phyloP scores from a whole-genome alignment of 2,888 invertebrate species.

The Cephus spinipes region DNA sequence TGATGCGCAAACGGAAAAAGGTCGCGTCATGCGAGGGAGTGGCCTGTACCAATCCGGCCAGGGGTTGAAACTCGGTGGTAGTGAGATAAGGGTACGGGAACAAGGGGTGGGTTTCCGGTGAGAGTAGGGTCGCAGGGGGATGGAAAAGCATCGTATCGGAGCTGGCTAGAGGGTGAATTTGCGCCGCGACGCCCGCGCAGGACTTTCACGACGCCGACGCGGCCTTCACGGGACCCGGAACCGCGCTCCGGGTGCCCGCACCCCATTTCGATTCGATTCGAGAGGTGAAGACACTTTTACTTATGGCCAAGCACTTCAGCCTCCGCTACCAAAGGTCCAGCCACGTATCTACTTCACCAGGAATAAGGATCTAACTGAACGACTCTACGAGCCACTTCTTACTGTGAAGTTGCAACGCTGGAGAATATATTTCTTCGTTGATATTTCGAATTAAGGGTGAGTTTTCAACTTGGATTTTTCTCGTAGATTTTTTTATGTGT shows the following conservation, averaged over 20 bases:
- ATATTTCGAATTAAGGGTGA: too few species aligned
- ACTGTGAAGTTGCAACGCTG: too few species aligned
- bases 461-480: too few species aligned
- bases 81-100: neutral
- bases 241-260: conserved; percentile 39
- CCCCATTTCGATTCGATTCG: conserved; percentile 51
- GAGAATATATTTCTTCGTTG: too few species aligned
- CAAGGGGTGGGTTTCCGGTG: neutral
- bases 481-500: too few species aligned
- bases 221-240: conserved; percentile 43
- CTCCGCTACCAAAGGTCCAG: conserved; percentile 25
- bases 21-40: conserved; percentile 3
- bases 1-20: conserved; percentile 2
- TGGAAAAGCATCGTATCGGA: conserved; percentile 34
- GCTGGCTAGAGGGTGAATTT: conserved; percentile 45
- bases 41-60: conserved; percentile 2
- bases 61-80: neutral
- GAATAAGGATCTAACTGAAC: too few species aligned
- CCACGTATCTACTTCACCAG: neutral
- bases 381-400: too few species aligned
- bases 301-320: conserved; percentile 33
- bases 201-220: conserved; percentile 55
- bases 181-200: conserved; percentile 51
- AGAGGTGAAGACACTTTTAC: conserved; percentile 53
- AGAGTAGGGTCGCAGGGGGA: conserved; percentile 16